Evolutionary conservation across 2,888 invertebrate genomes (phyloP).

Genomic region (Lutraria lutraria): DNA sequence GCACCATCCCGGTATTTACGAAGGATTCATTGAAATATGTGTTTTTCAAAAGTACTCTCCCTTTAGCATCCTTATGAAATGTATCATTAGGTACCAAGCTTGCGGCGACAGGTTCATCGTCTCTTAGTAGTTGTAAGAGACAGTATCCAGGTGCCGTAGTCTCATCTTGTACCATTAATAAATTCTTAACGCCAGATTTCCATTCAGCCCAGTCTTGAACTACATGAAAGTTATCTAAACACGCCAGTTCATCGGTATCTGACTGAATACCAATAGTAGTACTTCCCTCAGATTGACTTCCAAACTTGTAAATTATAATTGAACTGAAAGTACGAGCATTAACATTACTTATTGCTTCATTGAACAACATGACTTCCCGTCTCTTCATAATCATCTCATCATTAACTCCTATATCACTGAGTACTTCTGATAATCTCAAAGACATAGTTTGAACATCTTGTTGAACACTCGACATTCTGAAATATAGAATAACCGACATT

Average conservation of each 20-base stretch:
- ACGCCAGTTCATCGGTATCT: background rate
- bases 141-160: constrained; percentile 10
- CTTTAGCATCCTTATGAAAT: background rate
- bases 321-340: too few species aligned
- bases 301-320: background rate
- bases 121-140: constrained; percentile 10
- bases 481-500: too few species aligned
- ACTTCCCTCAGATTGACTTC: constrained; percentile 21
- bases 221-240: background rate
- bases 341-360: too few species aligned
- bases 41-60: constrained; percentile 18
- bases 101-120: background rate
- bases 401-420: too few species aligned
- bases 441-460: too few species aligned
- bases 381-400: too few species aligned
- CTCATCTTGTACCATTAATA: constrained; percentile 13
- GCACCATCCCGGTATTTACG: too few species aligned
- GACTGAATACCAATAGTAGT: background rate
- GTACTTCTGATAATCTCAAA: too few species aligned
- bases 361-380: too few species aligned
- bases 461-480: too few species aligned
- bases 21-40: background rate
- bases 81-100: background rate
- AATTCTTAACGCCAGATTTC: background rate
- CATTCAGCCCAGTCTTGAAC: constrained; percentile 14